phyloP scores from a whole-genome alignment of 1,140 invertebrate species.

The Solen grandis region DNA sequence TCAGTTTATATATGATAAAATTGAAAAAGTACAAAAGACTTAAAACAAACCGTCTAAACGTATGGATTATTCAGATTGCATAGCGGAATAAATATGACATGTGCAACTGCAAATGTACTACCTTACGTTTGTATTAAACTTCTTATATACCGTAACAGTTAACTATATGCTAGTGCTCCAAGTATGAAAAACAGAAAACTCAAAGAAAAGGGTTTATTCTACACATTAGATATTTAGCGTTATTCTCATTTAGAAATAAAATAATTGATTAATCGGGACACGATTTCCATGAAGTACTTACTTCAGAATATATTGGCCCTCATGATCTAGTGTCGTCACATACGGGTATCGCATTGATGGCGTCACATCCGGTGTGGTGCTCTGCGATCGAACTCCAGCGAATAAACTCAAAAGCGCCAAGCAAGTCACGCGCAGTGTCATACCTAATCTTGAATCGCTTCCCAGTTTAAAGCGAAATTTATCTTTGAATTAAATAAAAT shows the following conservation, averaged over 20 bases:
- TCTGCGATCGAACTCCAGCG: too few species aligned
- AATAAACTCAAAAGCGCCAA: too few species aligned
- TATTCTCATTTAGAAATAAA: neutral
- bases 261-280: neutral
- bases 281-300: conserved; percentile 3
- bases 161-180: too few species aligned
- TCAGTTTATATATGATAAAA: too few species aligned
- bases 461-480: too few species aligned
- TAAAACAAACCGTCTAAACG: too few species aligned
- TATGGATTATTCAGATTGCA: too few species aligned
- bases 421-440: too few species aligned
- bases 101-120: neutral
- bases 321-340: conserved; percentile 9
- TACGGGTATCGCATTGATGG: conserved; percentile 8
- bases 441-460: too few species aligned
- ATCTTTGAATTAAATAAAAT: too few species aligned
- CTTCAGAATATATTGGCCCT: conserved; percentile 30
- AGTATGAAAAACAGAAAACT: neutral
- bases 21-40: too few species aligned
- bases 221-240: neutral
- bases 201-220: neutral
- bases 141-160: neutral
- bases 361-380: conserved; percentile 15
- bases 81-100: too few species aligned
- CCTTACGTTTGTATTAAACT: neutral